A percentile compares a stretch with the other conserved stretches of the same genome.
These are phyloP conservation scores for Lochmaea capreae DNA, from an alignment of 2,888 invertebrate genomes.

Conservation along the genomic window DNA sequence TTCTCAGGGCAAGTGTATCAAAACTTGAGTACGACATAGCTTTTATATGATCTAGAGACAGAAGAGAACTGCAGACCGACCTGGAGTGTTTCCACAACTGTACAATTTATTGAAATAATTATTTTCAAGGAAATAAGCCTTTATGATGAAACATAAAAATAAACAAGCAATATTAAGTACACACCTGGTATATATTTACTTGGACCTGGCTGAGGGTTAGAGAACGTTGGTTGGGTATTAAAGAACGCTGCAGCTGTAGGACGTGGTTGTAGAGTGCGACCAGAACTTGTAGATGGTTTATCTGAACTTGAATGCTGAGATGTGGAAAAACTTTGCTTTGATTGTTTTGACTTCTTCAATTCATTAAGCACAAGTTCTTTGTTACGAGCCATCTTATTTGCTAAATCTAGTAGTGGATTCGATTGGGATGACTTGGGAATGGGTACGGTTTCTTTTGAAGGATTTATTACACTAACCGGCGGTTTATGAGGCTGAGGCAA, in stretches of 20 bases:
- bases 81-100: no score
- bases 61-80: no score
- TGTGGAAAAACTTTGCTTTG: neutral
- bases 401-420: constrained; percentile 14
- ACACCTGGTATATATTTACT: neutral
- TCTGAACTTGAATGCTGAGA: neutral
- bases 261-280: neutral
- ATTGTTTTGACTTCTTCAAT: neutral
- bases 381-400: constrained; percentile 4
- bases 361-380: constrained; percentile 7
- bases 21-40: no score
- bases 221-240: neutral
- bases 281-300: neutral
- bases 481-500: neutral
- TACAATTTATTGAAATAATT: no score
- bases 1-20: no score
- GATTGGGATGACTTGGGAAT: neutral
- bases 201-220: neutral
- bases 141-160: no score
- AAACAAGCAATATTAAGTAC: neutral
- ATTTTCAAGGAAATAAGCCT: no score
- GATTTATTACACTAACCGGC: neutral
- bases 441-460: neutral
- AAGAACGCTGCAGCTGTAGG: constrained; percentile 1
- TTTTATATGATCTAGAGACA: no score